Evolutionary conservation across 2,888 invertebrate species (phyloP).

Genomic region (Timema podura): DNA sequence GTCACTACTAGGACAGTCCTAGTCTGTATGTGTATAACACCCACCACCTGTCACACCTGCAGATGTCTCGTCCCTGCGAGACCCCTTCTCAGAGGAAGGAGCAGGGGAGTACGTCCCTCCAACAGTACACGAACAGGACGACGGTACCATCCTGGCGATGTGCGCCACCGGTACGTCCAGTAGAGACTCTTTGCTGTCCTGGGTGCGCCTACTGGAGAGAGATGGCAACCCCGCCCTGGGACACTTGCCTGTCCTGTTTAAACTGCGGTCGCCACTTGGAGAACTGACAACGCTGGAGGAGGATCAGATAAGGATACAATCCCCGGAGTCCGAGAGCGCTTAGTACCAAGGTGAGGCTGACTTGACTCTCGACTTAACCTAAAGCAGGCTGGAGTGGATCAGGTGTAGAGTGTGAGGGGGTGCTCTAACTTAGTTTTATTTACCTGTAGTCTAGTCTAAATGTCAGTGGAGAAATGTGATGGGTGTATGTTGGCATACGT

Average conservation of each 20-base stretch:
- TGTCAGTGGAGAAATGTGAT: too few species aligned
- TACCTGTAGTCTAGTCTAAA: too few species aligned
- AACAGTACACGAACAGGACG: conserved; percentile 87
- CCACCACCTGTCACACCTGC: conserved; percentile 37
- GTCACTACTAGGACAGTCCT: too few species aligned
- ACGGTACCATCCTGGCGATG: conserved; percentile 81
- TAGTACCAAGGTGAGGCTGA: too few species aligned
- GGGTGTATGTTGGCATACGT: too few species aligned
- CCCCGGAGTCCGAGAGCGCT: too few species aligned
- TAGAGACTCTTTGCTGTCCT: conserved; percentile 87
- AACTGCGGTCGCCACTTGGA: conserved; percentile 60
- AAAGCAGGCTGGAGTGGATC: too few species aligned
- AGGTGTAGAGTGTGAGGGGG: too few species aligned
- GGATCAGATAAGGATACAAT: too few species aligned
- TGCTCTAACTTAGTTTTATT: too few species aligned
- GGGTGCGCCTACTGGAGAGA: conserved; percentile 77
- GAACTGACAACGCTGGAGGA: conserved; percentile 39
- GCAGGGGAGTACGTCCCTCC: conserved; percentile 47
- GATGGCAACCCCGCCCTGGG: conserved; percentile 69
- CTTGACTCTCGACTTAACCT: too few species aligned
- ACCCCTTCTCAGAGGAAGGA: conserved; percentile 46
- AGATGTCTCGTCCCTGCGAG: conserved; percentile 68
- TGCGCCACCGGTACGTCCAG: conserved; percentile 90
- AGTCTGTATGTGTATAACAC: too few species aligned
- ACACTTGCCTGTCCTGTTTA: conserved; percentile 80